Base-by-base conservation (phyloP, 2,888 invertebrate genomes). In the Chirona hameri region DNA sequence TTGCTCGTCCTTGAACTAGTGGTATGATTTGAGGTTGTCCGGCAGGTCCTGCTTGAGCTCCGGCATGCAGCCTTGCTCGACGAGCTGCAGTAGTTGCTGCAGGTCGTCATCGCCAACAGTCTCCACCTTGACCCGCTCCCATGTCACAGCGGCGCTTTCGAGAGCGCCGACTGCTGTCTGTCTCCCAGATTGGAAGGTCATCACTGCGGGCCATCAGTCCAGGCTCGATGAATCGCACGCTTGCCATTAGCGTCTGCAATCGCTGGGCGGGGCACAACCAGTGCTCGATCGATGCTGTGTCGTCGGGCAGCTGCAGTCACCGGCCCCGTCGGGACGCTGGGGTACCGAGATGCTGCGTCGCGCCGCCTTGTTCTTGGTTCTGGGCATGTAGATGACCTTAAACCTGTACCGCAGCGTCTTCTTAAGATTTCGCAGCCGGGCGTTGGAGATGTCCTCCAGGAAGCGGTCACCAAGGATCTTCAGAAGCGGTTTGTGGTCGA, bases 401-500 rank as follows among this genome's bases (percentile, higher is more conserved):
- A 83, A 83, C 24, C 24, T 60, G 76, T 82, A 82, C 5, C 83
- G 76, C 4, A 83, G 55, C 21, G 82, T 76, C 31, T 12, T 24
- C 1, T 31, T 83, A 79, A 15, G 81, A 60, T 52, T 52, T 12
- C 18, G 52, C 15, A 83, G 82, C 31, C 82, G 76, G 10, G 69
- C 69, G 29, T 69, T 69, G 12, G 69, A 65, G 31, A 83, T 60
- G 65, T 57, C 46, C 7, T 82, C 81, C 2, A 81, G 82, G 21
- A 81, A 52, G 24, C 72, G 9, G n/a, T 81, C 69, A 31, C 55
- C n/a, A n/a, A 82, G 72, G 31, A 81, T 27, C 55, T 83, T 83
- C 55, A 83, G 79, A 7, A 83, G 83, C 9, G 83, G 82, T 83
- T 83, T 81, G 81, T 82, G 83, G n/a, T 84, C 82, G 12, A 82